These are phyloP conservation scores for Acrocephalus arundinaceus DNA, from an alignment of 2,113 vertebrate genomes.

Conservation along the genomic window DNA sequence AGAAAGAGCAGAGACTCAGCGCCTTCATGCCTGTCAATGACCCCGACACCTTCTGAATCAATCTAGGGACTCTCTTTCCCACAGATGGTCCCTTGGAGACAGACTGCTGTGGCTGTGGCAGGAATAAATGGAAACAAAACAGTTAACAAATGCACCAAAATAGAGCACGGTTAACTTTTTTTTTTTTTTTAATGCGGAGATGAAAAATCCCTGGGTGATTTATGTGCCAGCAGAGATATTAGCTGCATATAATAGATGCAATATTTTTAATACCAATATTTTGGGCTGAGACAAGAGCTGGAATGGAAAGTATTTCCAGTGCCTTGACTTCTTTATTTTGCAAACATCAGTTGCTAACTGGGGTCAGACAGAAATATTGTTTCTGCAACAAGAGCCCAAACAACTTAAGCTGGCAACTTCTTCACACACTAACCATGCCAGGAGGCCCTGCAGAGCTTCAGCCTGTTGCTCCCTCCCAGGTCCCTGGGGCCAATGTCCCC, in stretches of 20 bases:
- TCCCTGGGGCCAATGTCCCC: rapidly evolving
- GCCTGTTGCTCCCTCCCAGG: neutral
- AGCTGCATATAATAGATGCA: constrained; percentile 47
- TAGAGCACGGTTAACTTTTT: neutral
- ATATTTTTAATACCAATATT: constrained; percentile 70
- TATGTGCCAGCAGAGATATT: constrained; percentile 51
- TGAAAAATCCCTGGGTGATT: constrained; percentile 42
- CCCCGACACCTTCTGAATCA: neutral
- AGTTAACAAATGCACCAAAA: constrained; percentile 41
- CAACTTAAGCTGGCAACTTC: constrained; percentile 50
- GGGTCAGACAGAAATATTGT: constrained; percentile 69
- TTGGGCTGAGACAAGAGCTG: constrained; percentile 48
- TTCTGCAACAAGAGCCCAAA: constrained; percentile 64
- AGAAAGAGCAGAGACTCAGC: constrained; percentile 2
- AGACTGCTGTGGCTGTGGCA: neutral
- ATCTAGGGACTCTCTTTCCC: constrained; percentile 15
- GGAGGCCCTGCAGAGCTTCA: constrained; percentile 22
- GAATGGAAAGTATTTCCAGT: constrained; percentile 70
- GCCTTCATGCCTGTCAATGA: constrained; percentile 27
- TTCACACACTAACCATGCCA: neutral
- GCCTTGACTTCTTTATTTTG: constrained; percentile 70
- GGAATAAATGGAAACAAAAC: neutral
- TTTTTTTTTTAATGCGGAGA: neutral
- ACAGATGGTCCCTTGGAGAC: constrained; percentile 50
- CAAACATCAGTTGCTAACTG: constrained; percentile 70